phyloP scores from a whole-genome alignment of 2,888 invertebrate species.

The Lepidonotus clava region DNA sequence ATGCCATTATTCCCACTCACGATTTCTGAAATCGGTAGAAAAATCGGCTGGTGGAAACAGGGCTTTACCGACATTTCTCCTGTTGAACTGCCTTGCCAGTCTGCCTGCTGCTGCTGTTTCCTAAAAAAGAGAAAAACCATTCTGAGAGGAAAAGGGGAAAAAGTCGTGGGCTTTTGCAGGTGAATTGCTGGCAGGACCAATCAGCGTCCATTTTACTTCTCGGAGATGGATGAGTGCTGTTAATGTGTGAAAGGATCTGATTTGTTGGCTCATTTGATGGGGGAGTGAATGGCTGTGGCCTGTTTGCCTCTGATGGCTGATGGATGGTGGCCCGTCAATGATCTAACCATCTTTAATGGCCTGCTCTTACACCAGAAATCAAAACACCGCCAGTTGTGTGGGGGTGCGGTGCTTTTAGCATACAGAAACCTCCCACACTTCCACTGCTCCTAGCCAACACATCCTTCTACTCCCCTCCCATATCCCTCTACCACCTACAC shows the following conservation, averaged over 20 bases:
- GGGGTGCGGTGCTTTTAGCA: no score
- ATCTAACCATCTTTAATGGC: conserved; percentile 19
- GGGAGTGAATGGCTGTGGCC: conserved; percentile 25
- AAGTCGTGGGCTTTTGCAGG: background rate
- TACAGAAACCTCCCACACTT: no score
- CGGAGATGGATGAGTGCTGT: conserved; percentile 22
- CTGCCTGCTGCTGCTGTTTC: background rate
- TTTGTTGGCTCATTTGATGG: conserved; percentile 32
- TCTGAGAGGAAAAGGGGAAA: background rate
- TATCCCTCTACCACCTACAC: no score
- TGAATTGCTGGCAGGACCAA: conserved; percentile 36
- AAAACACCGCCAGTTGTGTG: background rate
- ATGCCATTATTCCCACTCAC: no score
- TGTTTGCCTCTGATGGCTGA: conserved; percentile 13
- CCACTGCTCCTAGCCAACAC: no score
- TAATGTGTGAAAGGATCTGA: conserved; percentile 40
- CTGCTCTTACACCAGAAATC: conserved; percentile 22
- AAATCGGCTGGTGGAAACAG: no score
- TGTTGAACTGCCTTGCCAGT: no score
- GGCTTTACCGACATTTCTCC: no score
- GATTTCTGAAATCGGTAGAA: no score
- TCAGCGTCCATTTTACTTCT: conserved; percentile 13
- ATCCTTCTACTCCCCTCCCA: no score
- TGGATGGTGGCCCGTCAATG: background rate
- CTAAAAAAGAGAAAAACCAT: no score